Conservation (phyloP, 2,113 vertebrate species). For the Platycercus adscitus region DNA sequence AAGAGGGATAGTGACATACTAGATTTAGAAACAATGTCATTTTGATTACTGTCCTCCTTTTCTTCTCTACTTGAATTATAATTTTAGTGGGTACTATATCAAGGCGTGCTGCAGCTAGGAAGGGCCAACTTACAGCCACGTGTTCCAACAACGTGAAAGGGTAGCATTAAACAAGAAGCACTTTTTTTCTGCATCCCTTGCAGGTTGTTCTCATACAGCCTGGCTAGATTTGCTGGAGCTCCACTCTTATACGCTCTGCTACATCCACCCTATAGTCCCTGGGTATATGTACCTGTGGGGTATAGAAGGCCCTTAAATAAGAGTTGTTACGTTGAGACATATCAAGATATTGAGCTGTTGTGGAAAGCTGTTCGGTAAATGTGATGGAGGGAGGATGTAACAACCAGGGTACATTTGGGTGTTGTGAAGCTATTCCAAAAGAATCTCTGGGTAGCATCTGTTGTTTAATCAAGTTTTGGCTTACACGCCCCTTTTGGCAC, state of each 20-base stretch:
- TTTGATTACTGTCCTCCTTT: background rate
- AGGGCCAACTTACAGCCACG: background rate
- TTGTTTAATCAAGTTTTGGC: background rate
- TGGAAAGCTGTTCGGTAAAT: background rate
- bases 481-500: background rate
- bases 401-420: background rate
- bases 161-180: background rate
- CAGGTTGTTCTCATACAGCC: background rate
- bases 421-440: background rate
- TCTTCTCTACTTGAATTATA: background rate
- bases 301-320: background rate
- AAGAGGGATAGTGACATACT: background rate
- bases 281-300: background rate
- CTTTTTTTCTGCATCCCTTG: background rate
- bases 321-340: background rate
- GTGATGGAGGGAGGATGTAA: background rate
- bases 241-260: background rate
- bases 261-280: background rate
- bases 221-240: background rate
- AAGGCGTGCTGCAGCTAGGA: background rate
- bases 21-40: background rate
- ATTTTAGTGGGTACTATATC: background rate
- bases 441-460: background rate
- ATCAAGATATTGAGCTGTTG: accelerated
- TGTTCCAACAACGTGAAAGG: background rate